Percentiles rank a stretch among this genome's conserved stretches.
Evolutionary conservation across 2,797 vertebrate genomes (phyloP).

Genomic region (Gymnopithys bicolor): DNA sequence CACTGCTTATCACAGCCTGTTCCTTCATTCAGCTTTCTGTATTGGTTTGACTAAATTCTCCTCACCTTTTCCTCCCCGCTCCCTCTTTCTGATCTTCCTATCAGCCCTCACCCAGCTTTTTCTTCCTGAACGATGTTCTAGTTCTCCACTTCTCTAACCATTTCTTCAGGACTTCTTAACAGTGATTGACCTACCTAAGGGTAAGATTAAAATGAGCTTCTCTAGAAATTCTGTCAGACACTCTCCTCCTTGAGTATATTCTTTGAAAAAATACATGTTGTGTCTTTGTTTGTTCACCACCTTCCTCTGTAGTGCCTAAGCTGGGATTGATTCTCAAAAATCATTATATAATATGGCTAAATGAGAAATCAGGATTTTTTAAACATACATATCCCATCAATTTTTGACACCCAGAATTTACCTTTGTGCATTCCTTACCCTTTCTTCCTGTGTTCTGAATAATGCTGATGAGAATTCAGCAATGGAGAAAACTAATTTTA

Average conservation of each 20-base stretch:
- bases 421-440: not conserved
- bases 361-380: not conserved
- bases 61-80: not conserved
- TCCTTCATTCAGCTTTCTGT: not conserved
- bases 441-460: not conserved
- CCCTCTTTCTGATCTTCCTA: not conserved
- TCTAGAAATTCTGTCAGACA: not conserved
- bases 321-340: not conserved
- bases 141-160: not conserved
- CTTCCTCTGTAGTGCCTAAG: not conserved
- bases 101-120: not conserved
- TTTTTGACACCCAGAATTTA: not conserved
- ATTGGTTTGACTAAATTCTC: not conserved
- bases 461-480: not conserved
- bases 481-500: not conserved
- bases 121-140: not conserved
- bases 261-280: not conserved
- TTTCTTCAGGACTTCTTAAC: not conserved
- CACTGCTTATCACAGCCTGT: not conserved
- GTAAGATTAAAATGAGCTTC: not conserved
- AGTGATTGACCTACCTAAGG: not conserved
- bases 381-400: not conserved
- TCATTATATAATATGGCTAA: not conserved
- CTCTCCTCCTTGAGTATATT: not conserved
- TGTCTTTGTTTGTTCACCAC: not conserved